Percentiles rank a stretch among this genome's conserved stretches.
phyloP scores from a whole-genome alignment of 2,113 vertebrate species.

The Paramormyrops kingsleyae region DNA sequence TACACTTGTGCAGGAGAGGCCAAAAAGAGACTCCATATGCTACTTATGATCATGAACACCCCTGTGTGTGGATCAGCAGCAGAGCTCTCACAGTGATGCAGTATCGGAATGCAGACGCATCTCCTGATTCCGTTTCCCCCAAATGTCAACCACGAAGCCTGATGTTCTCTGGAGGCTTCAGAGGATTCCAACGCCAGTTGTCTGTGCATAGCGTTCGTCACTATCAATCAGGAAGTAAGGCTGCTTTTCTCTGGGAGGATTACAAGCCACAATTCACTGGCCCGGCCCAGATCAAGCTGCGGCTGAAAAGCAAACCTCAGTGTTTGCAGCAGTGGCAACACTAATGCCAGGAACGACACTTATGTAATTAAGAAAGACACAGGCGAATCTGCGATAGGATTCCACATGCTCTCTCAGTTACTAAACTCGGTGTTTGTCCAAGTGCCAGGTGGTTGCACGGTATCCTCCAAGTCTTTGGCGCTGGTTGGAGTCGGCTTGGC shows the following conservation, averaged over 20 bases:
- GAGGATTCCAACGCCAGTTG: conserved; percentile 1
- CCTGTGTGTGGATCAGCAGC: not conserved
- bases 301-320: conserved; percentile 4
- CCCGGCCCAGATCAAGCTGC: not conserved
- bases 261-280: conserved; percentile 8
- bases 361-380: conserved; percentile 9
- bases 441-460: not conserved
- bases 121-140: not conserved
- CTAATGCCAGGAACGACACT: not conserved
- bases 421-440: not conserved
- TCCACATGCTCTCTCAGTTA: not conserved
- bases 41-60: conserved; percentile 26
- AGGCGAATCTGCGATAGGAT: not conserved
- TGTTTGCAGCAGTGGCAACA: not conserved
- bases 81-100: not conserved
- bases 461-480: not conserved
- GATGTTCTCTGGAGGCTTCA: conserved; percentile 4
- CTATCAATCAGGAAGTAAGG: not conserved
- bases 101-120: not conserved
- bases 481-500: not conserved
- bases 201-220: not conserved
- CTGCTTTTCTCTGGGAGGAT: not conserved
- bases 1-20: conserved; percentile 50
- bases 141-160: not conserved
- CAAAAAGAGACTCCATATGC: conserved; percentile 39